Conservation (phyloP, 2,888 invertebrate species). For the Andrena bicolor region DNA sequence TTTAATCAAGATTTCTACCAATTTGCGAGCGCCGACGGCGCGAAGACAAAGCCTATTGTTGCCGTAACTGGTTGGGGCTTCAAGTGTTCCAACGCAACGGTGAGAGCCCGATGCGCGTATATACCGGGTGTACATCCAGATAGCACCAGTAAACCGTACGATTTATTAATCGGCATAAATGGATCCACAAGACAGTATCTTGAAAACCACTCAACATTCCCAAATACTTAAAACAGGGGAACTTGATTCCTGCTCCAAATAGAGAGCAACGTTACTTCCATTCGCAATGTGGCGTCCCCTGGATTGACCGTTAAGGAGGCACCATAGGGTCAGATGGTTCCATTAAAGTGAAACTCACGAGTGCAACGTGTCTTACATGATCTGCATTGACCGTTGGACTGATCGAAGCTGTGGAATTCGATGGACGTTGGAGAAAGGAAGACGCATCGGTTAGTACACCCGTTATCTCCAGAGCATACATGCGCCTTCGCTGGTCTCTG, state of each 20-base stretch:
- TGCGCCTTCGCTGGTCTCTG: conserved; percentile 67
- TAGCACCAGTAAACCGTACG: conserved; percentile 14
- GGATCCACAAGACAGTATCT: not conserved
- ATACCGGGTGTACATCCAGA: conserved; percentile 71
- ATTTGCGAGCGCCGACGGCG: conserved; percentile 84
- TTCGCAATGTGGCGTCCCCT: not conserved
- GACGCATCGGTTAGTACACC: conserved; percentile 49
- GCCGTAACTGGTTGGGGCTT: conserved; percentile 85
- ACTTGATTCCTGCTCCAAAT: not conserved
- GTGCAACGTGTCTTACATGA: not conserved
- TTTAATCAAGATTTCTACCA: conserved; percentile 85
- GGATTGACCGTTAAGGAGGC: not conserved
- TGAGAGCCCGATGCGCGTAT: conserved; percentile 74
- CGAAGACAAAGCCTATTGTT: conserved; percentile 85
- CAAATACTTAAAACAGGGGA: not conserved
- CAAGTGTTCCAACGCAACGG: conserved; percentile 84
- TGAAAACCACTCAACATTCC: not conserved
- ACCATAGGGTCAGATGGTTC: not conserved
- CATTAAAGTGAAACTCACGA: not conserved
- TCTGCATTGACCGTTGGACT: too few species aligned
- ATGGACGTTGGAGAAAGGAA: not conserved
- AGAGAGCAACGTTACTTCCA: not conserved
- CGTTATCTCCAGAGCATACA: conserved; percentile 69
- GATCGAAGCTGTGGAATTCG: not conserved
- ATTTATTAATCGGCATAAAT: not conserved